Percentiles rank a stretch among this genome's conserved stretches.
These are phyloP conservation scores for Pandemis corylana DNA, from an alignment of 2,888 invertebrate species.

Conservation along the genomic window DNA sequence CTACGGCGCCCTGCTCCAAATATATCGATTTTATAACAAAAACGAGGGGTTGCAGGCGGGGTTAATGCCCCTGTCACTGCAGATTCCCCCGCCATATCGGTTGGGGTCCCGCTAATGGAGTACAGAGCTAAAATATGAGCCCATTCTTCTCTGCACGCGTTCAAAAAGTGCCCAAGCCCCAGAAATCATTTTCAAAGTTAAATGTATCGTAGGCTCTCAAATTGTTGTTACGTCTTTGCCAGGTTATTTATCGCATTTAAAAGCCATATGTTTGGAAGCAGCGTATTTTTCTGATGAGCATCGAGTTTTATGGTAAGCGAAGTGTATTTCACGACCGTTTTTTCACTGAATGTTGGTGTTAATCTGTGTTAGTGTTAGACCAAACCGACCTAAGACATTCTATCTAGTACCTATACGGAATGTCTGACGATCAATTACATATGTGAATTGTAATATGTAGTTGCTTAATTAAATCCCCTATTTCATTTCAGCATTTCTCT, in stretches of 20 bases:
- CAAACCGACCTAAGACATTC: no score
- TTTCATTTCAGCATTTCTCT: background rate
- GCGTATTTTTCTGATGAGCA: background rate
- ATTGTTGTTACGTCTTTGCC: conserved; percentile 48
- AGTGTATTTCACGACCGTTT: no score
- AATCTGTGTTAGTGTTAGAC: no score
- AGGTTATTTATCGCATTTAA: conserved; percentile 46
- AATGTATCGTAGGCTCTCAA: conserved; percentile 53
- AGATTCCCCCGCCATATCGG: conserved; percentile 79
- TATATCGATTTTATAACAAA: conserved; percentile 84
- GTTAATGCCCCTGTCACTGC: conserved; percentile 83
- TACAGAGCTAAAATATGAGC: conserved; percentile 79
- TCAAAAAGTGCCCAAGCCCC: conserved; percentile 69
- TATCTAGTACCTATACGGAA: no score
- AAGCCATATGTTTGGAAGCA: conserved; percentile 30
- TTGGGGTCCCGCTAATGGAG: conserved; percentile 81
- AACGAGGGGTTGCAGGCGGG: conserved; percentile 81
- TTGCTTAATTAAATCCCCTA: background rate
- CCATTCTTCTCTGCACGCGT: conserved; percentile 71
- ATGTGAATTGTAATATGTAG: background rate
- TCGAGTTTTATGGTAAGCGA: no score
- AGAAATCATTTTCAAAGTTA: conserved; percentile 60
- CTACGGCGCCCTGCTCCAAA: conserved; percentile 70
- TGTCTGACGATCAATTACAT: no score
- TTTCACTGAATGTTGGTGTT: no score